Base-by-base conservation (phyloP, 30 jellyfish, hydroid and myxozoan species). In the Aurelia sp. region DNA sequence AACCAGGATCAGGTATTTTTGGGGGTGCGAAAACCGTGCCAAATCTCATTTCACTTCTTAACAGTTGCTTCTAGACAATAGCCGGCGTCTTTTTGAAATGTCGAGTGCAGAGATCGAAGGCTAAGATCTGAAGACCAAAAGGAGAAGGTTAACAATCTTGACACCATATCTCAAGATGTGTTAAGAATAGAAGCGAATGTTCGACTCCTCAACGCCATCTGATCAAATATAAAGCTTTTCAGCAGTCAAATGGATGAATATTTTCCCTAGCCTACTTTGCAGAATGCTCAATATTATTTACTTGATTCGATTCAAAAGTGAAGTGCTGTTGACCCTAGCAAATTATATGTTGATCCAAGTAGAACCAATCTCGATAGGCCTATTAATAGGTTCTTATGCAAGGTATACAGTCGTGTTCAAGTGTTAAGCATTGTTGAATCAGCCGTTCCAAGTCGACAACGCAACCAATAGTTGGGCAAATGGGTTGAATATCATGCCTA, bases 291-390 rank as follows among this genome's bases (percentile, higher is more conserved):
- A 38, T 38, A 11, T 9, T 79, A 30, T 63, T 79, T 79, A 38
- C 89, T 13, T 69, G 51, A 41, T 17, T 18, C 20, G 79, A 79
- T 79, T 63, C 52, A 33, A 41, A 27, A 21, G 51, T 21, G 11
- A 79, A 79, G 89, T 79, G 27, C 41, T 79, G 63, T 79, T 79
- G 80, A 63, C 80, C 33, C 51, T 47, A 15, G 89, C 48, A 79
- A 63, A 63, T 79, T 44, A 79, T 64, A 79, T 79, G 89, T 66
- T 79, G 73, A 63, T 79, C 61, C 52, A 79, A 38, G 78, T 44
- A 62, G 69, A 50, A 70, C 72, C 50, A 62, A 31, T 79, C 31
- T 79, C 19, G 89, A 79, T 79, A 61, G 89, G 63, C 80, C 22
- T 79, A 79, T 79, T 64, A 79, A 79, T 79, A 79, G 89, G 51